Base-by-base conservation (phyloP, 2,888 invertebrate genomes). In the Taphrorychus bicolor region DNA sequence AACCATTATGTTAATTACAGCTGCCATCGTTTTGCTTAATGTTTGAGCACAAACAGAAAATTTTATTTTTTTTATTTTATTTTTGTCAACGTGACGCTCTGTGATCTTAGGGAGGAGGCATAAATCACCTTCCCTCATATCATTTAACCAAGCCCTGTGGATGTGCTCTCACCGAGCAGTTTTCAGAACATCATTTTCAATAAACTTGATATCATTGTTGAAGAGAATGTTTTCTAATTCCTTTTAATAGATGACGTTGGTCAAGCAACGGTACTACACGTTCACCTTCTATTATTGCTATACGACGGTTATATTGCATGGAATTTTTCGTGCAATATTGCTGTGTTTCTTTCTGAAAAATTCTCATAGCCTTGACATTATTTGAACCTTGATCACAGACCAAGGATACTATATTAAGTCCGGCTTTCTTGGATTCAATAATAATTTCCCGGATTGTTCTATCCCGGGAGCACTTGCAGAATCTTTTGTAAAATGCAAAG, bases 351-450 rank as follows among this genome's bases (percentile, higher is more conserved):
- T 32, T 11, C 5, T 7, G 32, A 7, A 32, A 14, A 14, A 5
- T 45, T 45, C 16, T 45, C 17, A 45, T 45, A 14, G 45, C 45
- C 16, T 45, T 45, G 17, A 11, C 21, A 19, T 51, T 51, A 19
- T 17, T 51, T 51, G 51, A 9, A 11, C 51, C 51, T 19, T 51
- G 51, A 16, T 51, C 51, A 21, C 19, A 51, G 19, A 51, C 51
- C 4, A 16, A n/a, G 5, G 51, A 7, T 5, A 51, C 51, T 18
- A 51, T 18, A 18, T 19, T 19, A 7, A 51, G 19, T 9, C 51
- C 51, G 7, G 21, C 7, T 18, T 19, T 21, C 19, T 51, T 51
- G 18, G 0, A 7, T 0, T 51, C 5, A 18, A 7, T 5, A 5
- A 51, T 14, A 16, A 45, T 45, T 45, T 14, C 11, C 14, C 16